Conservation (phyloP, 2,888 invertebrate species). For the Eristalis tenax region DNA sequence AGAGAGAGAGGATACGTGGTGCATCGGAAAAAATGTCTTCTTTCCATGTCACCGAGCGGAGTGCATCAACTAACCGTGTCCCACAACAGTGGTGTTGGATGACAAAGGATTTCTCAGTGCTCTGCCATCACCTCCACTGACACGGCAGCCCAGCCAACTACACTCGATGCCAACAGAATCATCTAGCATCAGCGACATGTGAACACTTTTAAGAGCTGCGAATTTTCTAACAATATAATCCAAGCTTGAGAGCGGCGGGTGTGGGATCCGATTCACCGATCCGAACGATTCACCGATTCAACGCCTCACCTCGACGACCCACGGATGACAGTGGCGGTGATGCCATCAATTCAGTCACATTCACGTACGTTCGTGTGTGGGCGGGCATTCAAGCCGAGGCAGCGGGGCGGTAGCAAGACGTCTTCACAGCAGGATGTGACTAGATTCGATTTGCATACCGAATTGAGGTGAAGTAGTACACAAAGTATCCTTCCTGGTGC, state of each 20-base stretch:
- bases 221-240: constrained; percentile 71
- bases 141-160: not conserved
- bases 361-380: constrained; percentile 1
- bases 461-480: constrained; percentile 70
- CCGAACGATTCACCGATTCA: constrained; percentile 6
- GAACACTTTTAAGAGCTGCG: constrained; percentile 71
- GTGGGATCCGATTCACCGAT: constrained; percentile 22
- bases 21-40: constrained; percentile 8
- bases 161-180: not conserved
- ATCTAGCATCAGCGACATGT: constrained; percentile 44
- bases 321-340: constrained; percentile 23
- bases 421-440: constrained; percentile 50
- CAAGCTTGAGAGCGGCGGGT: constrained; percentile 27
- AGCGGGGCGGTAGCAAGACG: not conserved
- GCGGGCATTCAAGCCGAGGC: not conserved
- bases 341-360: constrained; percentile 63
- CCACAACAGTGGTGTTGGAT: constrained; percentile 27
- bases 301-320: not conserved
- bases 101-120: constrained; percentile 42
- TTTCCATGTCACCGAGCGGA: constrained; percentile 58
- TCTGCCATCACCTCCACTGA: constrained; percentile 1
- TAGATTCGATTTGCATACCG: constrained; percentile 70
- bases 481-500: constrained; percentile 65
- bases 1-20: constrained; percentile 38
- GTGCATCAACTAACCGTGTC: constrained; percentile 12